A percentile compares a stretch with the other conserved stretches of the same genome.
These are phyloP conservation scores for Drosophila nr. medialis DNA, from an alignment of 2,888 invertebrate genomes.

Conservation along the genomic window DNA sequence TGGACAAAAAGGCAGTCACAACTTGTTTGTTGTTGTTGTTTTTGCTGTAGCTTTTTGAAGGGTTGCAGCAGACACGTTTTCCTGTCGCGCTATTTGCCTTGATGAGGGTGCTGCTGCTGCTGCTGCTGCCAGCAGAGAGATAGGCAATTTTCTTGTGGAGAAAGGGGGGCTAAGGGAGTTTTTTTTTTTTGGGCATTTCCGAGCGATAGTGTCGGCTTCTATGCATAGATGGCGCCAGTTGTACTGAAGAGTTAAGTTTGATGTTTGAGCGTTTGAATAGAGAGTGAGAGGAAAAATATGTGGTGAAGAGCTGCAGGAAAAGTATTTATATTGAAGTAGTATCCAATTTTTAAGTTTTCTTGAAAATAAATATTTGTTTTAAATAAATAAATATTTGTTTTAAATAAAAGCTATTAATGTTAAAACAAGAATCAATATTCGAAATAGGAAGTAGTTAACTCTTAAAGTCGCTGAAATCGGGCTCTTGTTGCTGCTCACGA, in stretches of 20 bases:
- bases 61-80: conserved; percentile 56
- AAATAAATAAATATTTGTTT: background rate
- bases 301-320: background rate
- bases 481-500: background rate
- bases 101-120: conserved; percentile 46
- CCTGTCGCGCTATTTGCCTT: conserved; percentile 30
- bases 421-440: background rate
- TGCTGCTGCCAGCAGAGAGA: conserved; percentile 18
- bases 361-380: background rate
- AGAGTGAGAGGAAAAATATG: background rate
- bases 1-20: conserved; percentile 34
- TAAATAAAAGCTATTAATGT: background rate
- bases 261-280: background rate
- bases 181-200: conserved; percentile 12
- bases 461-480: background rate
- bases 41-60: conserved; percentile 16
- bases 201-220: conserved; percentile 11
- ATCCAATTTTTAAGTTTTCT: too few relatives aligned
- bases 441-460: background rate
- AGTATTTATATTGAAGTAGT: background rate
- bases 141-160: conserved; percentile 31
- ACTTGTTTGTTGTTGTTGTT: conserved; percentile 16
- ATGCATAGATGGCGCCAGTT: conserved; percentile 58
- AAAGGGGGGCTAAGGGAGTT: background rate
- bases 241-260: conserved; percentile 2